Conservation (phyloP, 2,113 vertebrate species). For the Nipponia nippon region DNA sequence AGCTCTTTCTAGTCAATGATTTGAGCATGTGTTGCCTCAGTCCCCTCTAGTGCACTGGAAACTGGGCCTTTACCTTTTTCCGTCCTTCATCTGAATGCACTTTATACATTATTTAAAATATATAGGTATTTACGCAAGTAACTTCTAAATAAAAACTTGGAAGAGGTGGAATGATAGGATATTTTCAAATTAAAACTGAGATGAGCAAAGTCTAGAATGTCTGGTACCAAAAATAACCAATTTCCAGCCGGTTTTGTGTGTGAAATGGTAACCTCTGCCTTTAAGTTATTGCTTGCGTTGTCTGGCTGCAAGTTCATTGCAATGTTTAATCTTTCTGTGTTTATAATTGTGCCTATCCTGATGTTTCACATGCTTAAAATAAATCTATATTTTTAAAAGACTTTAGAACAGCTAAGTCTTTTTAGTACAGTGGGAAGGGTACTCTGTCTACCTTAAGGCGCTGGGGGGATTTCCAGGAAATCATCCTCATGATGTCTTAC, state of each 20-base stretch:
- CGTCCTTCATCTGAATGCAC: not conserved
- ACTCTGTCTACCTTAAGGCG: not conserved
- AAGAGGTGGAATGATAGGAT: not conserved
- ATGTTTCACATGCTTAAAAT: slow-evolving; percentile 33
- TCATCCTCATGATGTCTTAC: not conserved
- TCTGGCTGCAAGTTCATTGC: not conserved
- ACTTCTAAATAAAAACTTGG: not conserved
- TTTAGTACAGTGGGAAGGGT: not conserved
- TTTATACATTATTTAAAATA: slow-evolving; percentile 26
- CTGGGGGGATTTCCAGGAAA: not conserved
- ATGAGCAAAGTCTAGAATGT: not conserved
- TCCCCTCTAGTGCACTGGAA: not conserved
- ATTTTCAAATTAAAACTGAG: not conserved
- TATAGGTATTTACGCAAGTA: not conserved
- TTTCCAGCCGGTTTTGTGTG: not conserved
- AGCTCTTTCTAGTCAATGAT: not conserved
- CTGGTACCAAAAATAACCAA: not conserved
- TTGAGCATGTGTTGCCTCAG: not conserved
- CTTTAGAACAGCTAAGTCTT: not conserved
- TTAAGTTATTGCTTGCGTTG: not conserved
- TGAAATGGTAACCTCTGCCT: not conserved
- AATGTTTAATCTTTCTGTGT: not conserved
- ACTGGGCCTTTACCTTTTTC: not conserved
- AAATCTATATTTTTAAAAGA: slow-evolving; percentile 50
- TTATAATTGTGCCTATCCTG: slow-evolving; percentile 10